Base-by-base conservation (phyloP, 2,888 invertebrate species). In the Oxytorus armatus region DNA sequence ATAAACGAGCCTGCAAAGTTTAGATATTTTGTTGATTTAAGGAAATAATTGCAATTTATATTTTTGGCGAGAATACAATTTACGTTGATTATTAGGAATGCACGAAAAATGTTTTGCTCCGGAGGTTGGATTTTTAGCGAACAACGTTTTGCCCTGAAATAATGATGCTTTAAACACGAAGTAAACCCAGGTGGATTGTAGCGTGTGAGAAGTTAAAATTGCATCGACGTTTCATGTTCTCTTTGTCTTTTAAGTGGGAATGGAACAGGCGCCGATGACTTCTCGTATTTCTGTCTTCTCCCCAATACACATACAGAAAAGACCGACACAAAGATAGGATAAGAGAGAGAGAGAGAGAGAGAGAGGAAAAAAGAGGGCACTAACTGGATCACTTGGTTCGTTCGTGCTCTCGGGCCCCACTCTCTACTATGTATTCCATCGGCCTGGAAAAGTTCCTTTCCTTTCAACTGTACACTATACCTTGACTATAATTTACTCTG, bases 351-450 rank as follows among this genome's bases (percentile, higher is more conserved):
- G 47, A 53, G 18, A 42, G 53, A 74, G 29, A 44, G 29, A 29
- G 39, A 57, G 74, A 57, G 63, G 21, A 76, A 53, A 78, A 81
- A 79, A 75, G 68, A 75, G 81, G 81, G 61, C 81, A 75, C 73
- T 77, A 79, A 82, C 82, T 82, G 74, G 82, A 79, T 76, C 77
- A 73, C 79, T 76, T 53, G 65, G 70, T 47, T 61, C 81, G 73
- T 73, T 82, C 76, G 76, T 74, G 73, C 49, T 73, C 76, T 63
- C 49, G 21, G 59, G 66, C 68, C 76, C 53, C 53, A 75, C 79
- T 49, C 82, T 11, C 33, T 36, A 57, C 70, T 44, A 70, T 59
- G 47, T 49, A 53, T 74, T 77, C 53, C 66, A 70, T 68, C 49
- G 29, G 23, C 49, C 10, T 68, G 69, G 47, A 44, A 65, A 61